These are phyloP conservation scores for Colossoma macropomum DNA, from an alignment of 2,113 vertebrate species.

Conservation along the genomic window DNA sequence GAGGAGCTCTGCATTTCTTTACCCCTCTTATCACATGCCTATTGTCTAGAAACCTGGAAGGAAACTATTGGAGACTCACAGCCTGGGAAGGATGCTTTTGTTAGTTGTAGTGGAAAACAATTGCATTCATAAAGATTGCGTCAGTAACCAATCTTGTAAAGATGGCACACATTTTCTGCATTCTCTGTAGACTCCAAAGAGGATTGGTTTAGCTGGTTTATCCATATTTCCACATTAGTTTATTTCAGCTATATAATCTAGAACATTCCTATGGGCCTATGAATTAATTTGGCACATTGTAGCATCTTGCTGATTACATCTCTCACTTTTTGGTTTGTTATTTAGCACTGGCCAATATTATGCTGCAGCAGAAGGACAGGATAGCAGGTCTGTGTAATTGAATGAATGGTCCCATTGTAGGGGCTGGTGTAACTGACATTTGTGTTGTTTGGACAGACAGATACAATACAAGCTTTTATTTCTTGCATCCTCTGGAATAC, in stretches of 20 bases:
- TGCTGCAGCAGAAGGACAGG: no score
- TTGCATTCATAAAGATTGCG: background rate
- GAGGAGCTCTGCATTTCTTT: constrained; percentile 60
- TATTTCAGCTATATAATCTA: background rate
- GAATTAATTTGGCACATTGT: no score
- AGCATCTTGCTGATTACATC: no score
- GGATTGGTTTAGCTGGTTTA: background rate
- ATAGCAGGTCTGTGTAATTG: no score
- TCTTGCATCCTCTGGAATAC: background rate
- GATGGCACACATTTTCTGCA: background rate
- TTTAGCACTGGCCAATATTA: no score
- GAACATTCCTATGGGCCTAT: background rate
- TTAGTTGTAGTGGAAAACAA: background rate
- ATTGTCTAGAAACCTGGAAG: background rate
- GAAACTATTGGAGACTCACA: background rate
- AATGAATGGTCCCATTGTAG: no score
- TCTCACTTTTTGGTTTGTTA: no score
- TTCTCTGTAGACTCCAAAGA: background rate
- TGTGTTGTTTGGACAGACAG: background rate
- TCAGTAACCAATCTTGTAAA: background rate
- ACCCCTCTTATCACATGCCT: background rate
- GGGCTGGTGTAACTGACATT: no score
- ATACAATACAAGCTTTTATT: background rate
- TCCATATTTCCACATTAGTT: background rate
- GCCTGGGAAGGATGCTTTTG: no score